Evolutionary conservation across 2,888 invertebrate genomes (phyloP).

Genomic region (Lasioglossum figueresi): DNA sequence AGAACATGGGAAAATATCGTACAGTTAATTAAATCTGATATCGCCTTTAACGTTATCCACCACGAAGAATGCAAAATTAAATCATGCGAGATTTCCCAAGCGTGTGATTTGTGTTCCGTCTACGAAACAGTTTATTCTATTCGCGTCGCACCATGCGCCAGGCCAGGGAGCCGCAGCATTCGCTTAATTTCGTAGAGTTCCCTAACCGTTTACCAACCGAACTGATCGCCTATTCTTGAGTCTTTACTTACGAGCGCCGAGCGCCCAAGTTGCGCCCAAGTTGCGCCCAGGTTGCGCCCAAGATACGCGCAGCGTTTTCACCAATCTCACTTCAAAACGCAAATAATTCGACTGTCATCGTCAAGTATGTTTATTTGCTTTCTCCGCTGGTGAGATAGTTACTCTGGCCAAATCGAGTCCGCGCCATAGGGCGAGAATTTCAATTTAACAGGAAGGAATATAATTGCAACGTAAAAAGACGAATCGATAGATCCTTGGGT

Average conservation of each 20-base stretch:
- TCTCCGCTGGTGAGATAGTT: neutral
- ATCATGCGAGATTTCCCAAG: slow-evolving; percentile 52
- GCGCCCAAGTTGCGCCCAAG: no score
- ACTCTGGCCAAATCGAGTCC: neutral
- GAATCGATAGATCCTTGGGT: neutral
- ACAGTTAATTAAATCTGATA: slow-evolving; percentile 8
- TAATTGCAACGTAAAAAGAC: neutral
- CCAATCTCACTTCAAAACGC: neutral
- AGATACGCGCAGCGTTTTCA: neutral
- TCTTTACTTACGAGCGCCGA: neutral
- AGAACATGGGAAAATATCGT: neutral
- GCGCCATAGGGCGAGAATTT: neutral
- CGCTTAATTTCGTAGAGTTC: slow-evolving; percentile 17
- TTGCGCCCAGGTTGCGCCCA: no score
- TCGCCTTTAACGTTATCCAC: neutral
- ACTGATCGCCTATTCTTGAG: neutral
- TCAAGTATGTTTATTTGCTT: neutral
- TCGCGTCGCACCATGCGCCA: neutral
- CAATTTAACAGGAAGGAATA: neutral
- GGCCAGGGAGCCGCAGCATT: slow-evolving; percentile 16
- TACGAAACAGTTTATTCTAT: slow-evolving; percentile 18
- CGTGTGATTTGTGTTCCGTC: slow-evolving; percentile 37
- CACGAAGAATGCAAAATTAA: slow-evolving; percentile 42
- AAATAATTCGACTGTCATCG: neutral
- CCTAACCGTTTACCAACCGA: slow-evolving; percentile 25